A percentile compares a stretch with the other conserved stretches of the same genome.
Evolutionary conservation across 2,888 invertebrate species (phyloP).

Genomic region (Artemia sinica): DNA sequence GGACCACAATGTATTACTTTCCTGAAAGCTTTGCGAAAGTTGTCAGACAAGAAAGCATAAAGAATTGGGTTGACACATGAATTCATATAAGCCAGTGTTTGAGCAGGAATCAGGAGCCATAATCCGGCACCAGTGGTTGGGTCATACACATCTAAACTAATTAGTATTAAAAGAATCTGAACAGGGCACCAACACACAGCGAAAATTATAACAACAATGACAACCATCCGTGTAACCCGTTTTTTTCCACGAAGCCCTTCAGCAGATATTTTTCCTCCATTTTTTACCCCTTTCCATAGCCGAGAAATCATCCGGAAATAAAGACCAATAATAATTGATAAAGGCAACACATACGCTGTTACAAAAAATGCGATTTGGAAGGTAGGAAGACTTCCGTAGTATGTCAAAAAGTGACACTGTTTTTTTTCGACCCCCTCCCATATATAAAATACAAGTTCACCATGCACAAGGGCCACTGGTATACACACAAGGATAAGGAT

Average conservation of each 20-base stretch:
- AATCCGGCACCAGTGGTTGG: constrained; percentile 49
- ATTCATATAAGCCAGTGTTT: constrained; percentile 76
- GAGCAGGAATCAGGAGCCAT: constrained; percentile 51
- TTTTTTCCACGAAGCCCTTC: constrained; percentile 66
- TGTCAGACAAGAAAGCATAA: constrained; percentile 83
- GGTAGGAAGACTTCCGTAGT: constrained; percentile 33
- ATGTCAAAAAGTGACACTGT: constrained; percentile 48
- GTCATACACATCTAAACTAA: constrained; percentile 52
- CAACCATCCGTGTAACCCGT: constrained; percentile 76
- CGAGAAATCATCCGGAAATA: constrained; percentile 76
- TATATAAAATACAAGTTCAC: constrained; percentile 45
- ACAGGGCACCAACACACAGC: constrained; percentile 88
- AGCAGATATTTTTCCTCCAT: constrained; percentile 59
- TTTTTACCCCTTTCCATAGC: constrained; percentile 60
- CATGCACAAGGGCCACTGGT: constrained; percentile 58
- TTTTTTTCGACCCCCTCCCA: constrained; percentile 43
- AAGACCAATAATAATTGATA: constrained; percentile 64
- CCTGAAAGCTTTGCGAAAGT: constrained; percentile 74
- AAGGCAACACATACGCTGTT: constrained; percentile 70
- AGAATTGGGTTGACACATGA: constrained; percentile 85
- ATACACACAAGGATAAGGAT: constrained; percentile 58
- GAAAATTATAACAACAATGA: constrained; percentile 76
- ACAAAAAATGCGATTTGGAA: constrained; percentile 67
- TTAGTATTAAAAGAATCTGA: constrained; percentile 60
- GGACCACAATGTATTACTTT: constrained; percentile 37